These are phyloP conservation scores for Columba livia DNA, from an alignment of 2,113 vertebrate genomes.

Conservation along the genomic window DNA sequence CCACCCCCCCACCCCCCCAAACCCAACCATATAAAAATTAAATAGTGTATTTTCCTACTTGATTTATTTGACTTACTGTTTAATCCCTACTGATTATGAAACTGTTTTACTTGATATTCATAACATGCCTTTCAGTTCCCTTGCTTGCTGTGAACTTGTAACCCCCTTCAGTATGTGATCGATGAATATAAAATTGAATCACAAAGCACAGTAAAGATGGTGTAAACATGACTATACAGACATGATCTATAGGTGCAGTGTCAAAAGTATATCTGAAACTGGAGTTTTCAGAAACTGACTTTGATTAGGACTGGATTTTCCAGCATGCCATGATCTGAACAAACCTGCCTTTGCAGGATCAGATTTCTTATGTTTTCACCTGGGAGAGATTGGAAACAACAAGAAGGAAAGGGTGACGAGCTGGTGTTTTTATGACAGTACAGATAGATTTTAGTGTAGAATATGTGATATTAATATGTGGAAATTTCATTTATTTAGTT, in stretches of 20 bases:
- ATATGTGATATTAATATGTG: not conserved
- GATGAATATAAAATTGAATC: not conserved
- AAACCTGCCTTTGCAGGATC: not conserved
- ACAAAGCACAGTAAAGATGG: not conserved
- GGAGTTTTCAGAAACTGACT: not conserved
- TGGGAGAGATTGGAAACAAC: not conserved
- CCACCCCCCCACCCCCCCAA: fast-evolving
- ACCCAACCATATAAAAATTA: not conserved
- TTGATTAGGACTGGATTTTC: not conserved
- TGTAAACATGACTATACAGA: not conserved
- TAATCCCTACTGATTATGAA: not conserved
- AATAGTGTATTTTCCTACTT: not conserved
- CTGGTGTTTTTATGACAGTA: not conserved
- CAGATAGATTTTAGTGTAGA: not conserved
- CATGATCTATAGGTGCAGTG: not conserved
- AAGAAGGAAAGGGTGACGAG: not conserved
- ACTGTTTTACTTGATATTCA: not conserved
- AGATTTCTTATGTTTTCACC: not conserved
- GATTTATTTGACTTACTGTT: not conserved
- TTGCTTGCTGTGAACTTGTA: not conserved
- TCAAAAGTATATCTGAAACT: not conserved
- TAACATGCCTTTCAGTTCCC: not conserved
- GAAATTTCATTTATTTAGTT: slow-evolving; percentile 4
- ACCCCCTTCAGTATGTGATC: not conserved
- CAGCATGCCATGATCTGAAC: not conserved